These are phyloP conservation scores for Phrynocephalus forsythii DNA, from an alignment of 2,797 vertebrate genomes.

Conservation along the genomic window DNA sequence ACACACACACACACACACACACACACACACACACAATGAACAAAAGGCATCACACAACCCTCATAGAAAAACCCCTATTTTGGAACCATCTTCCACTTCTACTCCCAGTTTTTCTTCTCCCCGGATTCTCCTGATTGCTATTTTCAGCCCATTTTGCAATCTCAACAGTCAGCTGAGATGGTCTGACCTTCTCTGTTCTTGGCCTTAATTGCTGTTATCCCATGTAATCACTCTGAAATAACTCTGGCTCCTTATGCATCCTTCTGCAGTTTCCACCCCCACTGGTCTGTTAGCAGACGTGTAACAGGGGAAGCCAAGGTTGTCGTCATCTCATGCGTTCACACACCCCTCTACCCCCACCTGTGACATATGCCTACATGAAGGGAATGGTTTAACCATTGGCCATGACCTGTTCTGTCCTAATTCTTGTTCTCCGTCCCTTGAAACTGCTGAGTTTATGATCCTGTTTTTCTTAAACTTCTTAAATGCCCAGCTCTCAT, in stretches of 20 bases:
- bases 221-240: conserved; percentile 67
- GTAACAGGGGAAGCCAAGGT: not conserved
- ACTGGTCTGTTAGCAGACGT: conserved; percentile 44
- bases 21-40: too few species aligned
- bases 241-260: conserved; percentile 40
- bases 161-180: not conserved
- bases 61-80: too few species aligned
- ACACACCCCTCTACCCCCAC: rapidly evolving
- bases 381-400: not conserved
- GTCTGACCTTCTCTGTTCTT: conserved; percentile 69
- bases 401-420: too few species aligned
- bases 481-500: too few species aligned
- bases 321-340: not conserved
- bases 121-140: too few species aligned
- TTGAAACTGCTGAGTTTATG: not conserved
- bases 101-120: rapidly evolving
- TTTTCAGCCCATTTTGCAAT: not conserved
- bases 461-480: not conserved
- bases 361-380: too few species aligned
- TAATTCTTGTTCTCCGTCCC: too few species aligned
- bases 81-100: not conserved
- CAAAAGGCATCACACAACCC: too few species aligned
- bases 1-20: too few species aligned
- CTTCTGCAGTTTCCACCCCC: conserved; percentile 42
- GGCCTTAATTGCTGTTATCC: conserved; percentile 65